Evolutionary conservation across 1,140 invertebrate genomes (phyloP), one percentile per base, ranked within the genome.

Genomic region (Berghia stephanieae): DNA sequence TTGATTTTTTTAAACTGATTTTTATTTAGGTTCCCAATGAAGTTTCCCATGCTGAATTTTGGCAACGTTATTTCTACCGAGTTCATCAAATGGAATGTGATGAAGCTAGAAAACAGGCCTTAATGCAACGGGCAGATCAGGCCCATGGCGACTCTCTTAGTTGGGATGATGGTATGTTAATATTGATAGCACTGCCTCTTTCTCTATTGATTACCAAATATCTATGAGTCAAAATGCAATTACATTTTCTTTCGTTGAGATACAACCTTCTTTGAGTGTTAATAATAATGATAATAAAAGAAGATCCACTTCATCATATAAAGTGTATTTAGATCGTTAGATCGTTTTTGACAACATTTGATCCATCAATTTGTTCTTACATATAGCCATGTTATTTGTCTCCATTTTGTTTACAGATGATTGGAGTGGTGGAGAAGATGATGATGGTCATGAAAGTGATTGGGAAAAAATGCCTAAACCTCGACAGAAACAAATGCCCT

Each of bases 31-130:
- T 90, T 16, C 90, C 90, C 27, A 79, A 83, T 34, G 80, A 86
- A 71, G 83, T 91, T 60, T 89, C 90, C 2, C 90, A 91, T 81
- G 80, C 85, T 43, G 87, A 90, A 67, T 91, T 91, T 82, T 91
- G 91, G 91, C 86, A 87, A 52, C 81, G 90, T 44, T 91, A 91
- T 81, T 91, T 89, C 80, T 91, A 89, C 81, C 86, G 87, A 74
- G 83, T 91, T 10, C 85, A 90, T 71, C 87, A 88, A 57, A 78
- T 91, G 38, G 78, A 87, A 36, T 66, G 88, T 78, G 88, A 88
- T 72, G 89, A 91, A 79, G 84, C 80, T 16, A 81, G 86, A 66
- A 84, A 84, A 73, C 71, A 79, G 77, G 85, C 86, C 40, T 80
- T 87, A 80, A 88, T 86, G 86, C 83, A 82, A 77, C 78, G 86